Evolutionary conservation across 2,888 invertebrate species (phyloP), one percentile per base, ranked within the genome.

Genomic region (Orthosia incerta): DNA sequence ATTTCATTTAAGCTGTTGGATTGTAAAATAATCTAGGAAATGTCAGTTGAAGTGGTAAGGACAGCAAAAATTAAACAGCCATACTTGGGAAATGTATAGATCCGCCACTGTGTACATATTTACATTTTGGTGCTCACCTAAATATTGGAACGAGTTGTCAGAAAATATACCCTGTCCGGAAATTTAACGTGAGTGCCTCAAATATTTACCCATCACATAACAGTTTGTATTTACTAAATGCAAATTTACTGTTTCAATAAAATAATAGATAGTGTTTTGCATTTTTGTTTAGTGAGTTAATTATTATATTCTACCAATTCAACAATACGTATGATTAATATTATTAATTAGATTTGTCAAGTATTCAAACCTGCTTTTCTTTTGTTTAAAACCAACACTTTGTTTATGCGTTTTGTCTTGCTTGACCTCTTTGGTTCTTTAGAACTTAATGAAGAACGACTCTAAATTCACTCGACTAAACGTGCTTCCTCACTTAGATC

Each of bases 121-220:
- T 83, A 84, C 81, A 68, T 83, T 67, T 82, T 74, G 79, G 80
- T 79, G 75, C 72, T 74, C 73, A 83, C 68, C 79, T 87, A 86
- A 89, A 90, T 87, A 87, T 88, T 90, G 79, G 76, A 85, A 81
- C 84, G 82, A 84, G 78, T 80, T 83, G 84, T 80, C 85, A 86
- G 83, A 75, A 80, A 89, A 60, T 60, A 60, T 89, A 75, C 84
- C 76, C 84, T 23, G 70, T 73, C 82, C 86, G 88, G 89, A 90
- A 89, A 90, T 88, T 87, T 85, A 86, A 86, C 85, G 79, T 74
- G 87, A 86, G 79, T 84, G 83, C 82, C 63, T 82, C 79, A 86
- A 88, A 86, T 86, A 89, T 88, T 88, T 85, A 85, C 81, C 74
- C 81, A 71, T 75, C 83, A 78, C 74, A 82, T 77, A 82, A 59